Percentiles rank a stretch among this genome's conserved stretches.
phyloP scores from a whole-genome alignment of 1,140 invertebrate genomes.

The Epicauta chinensis region DNA sequence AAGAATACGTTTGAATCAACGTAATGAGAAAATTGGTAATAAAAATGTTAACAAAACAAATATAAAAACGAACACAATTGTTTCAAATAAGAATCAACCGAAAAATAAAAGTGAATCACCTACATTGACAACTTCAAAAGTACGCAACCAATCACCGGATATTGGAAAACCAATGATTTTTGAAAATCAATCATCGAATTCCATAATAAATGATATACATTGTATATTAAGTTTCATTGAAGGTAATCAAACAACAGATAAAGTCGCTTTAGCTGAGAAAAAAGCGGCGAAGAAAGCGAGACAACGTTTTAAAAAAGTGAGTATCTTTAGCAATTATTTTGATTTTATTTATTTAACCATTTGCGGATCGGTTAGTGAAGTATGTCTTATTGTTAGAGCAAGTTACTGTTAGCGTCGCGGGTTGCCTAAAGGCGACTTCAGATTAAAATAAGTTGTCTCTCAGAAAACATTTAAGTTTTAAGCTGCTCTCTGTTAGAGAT shows the following conservation, averaged over 20 bases:
- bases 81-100: slow-evolving; percentile 3
- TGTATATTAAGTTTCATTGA: slow-evolving; percentile 40
- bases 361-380: too few relatives aligned
- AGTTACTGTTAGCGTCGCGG: too few relatives aligned
- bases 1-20: slow-evolving; percentile 43
- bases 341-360: too few relatives aligned
- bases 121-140: slow-evolving; percentile 17
- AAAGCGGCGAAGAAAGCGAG: slow-evolving; percentile 41
- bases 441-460: too few relatives aligned
- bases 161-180: neutral
- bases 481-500: too few relatives aligned
- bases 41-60: neutral
- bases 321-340: neutral
- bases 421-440: too few relatives aligned
- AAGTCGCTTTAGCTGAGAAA: slow-evolving; percentile 35
- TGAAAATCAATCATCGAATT: neutral
- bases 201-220: slow-evolving; percentile 29
- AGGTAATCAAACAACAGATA: slow-evolving; percentile 32
- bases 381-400: too few relatives aligned
- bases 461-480: too few relatives aligned
- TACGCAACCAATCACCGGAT: slow-evolving; percentile 2
- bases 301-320: slow-evolving; percentile 36
- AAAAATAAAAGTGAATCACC: slow-evolving; percentile 25
- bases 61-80: too few relatives aligned
- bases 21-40: slow-evolving; percentile 24